Conservation (phyloP, 1,140 invertebrate genomes). For the Drosophila miranda region DNA sequence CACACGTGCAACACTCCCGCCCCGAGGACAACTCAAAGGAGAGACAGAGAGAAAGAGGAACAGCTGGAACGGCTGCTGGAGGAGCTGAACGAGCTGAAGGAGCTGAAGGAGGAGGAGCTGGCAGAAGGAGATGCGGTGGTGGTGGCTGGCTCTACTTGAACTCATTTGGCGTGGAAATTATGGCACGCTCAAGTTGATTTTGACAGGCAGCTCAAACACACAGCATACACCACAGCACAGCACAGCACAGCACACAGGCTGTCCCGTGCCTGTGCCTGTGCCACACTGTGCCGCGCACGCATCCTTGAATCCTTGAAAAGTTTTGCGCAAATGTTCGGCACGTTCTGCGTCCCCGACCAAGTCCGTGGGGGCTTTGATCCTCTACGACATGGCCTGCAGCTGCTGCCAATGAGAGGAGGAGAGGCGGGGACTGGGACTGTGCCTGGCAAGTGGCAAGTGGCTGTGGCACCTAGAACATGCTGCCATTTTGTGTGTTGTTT, state of each 20-base stretch:
- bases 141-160: conserved; percentile 65
- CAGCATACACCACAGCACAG: neutral
- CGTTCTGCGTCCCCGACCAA: conserved; percentile 44
- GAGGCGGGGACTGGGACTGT: too few relatives aligned
- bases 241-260: too few relatives aligned
- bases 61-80: neutral
- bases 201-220: conserved; percentile 58
- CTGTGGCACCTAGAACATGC: too few relatives aligned
- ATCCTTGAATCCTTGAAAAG: conserved; percentile 62
- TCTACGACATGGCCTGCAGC: conserved; percentile 6
- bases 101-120: conserved; percentile 15
- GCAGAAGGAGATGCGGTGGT: conserved; percentile 25
- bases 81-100: neutral
- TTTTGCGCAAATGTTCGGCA: conserved; percentile 60
- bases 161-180: conserved; percentile 75
- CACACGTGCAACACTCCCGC: conserved; percentile 61
- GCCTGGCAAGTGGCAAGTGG: too few relatives aligned
- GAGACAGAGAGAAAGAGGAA: neutral
- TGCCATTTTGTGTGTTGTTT: neutral
- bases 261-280: too few relatives aligned
- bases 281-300: conserved; percentile 19
- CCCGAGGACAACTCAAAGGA: conserved; percentile 23
- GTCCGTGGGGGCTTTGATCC: conserved; percentile 13
- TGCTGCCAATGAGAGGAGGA: conserved; percentile 8
- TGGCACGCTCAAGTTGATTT: conserved; percentile 74